Conservation (phyloP, 2,113 vertebrate genomes). For the Phainopepla nitens region DNA sequence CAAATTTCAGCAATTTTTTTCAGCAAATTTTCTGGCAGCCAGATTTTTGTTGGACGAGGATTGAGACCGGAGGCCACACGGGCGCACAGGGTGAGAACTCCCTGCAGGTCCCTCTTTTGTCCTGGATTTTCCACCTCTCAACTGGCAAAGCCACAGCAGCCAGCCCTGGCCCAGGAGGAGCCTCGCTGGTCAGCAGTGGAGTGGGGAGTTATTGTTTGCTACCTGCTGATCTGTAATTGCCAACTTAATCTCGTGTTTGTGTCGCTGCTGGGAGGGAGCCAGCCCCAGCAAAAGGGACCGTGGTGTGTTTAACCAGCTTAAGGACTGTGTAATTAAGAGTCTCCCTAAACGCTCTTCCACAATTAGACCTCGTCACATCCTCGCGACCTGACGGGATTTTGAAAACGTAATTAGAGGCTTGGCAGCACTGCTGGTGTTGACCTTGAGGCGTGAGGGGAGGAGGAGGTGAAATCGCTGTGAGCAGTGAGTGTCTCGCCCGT, state of each 20-base stretch:
- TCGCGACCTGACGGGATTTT: conserved; percentile 21
- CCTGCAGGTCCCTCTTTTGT: background rate
- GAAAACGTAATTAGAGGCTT: conserved; percentile 10
- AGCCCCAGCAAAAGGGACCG: background rate
- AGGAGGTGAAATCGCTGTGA: background rate
- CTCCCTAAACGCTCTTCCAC: conserved; percentile 12
- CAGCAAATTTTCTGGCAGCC: background rate
- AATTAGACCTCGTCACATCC: conserved; percentile 13
- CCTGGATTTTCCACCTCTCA: background rate
- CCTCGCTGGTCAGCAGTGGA: rapidly evolving
- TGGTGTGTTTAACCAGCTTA: conserved; percentile 19
- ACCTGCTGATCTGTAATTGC: conserved; percentile 29
- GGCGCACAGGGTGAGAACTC: background rate
- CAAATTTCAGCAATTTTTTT: background rate
- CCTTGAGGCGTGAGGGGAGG: background rate
- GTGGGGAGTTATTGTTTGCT: background rate
- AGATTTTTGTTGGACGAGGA: background rate
- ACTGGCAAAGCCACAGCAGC: rapidly evolving
- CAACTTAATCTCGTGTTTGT: background rate
- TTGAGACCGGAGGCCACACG: background rate
- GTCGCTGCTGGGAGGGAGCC: background rate
- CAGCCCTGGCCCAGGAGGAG: background rate
- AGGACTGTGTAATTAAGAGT: conserved; percentile 30
- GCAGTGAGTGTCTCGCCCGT: background rate
- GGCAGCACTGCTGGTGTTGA: background rate